Conservation (phyloP, 2,888 invertebrate genomes). For the Leptinotarsa peninsularis region DNA sequence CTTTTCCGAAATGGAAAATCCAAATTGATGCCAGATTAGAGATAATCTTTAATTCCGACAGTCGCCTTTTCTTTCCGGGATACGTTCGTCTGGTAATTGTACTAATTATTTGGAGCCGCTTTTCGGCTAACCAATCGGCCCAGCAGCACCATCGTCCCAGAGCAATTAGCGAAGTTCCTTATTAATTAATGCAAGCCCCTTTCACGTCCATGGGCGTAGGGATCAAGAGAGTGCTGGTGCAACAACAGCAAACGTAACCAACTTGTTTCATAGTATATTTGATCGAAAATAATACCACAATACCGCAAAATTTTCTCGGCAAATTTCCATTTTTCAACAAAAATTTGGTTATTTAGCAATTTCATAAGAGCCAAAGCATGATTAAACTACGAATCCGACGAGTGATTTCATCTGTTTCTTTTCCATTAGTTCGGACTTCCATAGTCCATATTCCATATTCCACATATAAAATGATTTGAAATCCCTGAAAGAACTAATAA, state of each 20-base stretch:
- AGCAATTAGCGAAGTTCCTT: constrained; percentile 67
- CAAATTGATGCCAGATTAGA: constrained; percentile 36
- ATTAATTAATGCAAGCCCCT: constrained; percentile 67
- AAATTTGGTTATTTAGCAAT: too few species aligned
- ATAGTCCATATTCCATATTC: too few species aligned
- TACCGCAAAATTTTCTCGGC: too few species aligned
- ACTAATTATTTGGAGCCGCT: constrained; percentile 58
- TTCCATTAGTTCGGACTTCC: too few species aligned
- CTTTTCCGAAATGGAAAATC: constrained; percentile 31
- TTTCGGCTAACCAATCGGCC: constrained; percentile 58
- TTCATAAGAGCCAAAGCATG: too few species aligned
- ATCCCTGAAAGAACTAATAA: too few species aligned
- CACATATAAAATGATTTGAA: too few species aligned
- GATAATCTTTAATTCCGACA: constrained; percentile 37
- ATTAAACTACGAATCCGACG: too few species aligned
- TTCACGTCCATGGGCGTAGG: constrained; percentile 45
- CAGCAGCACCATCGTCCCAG: constrained; percentile 61
- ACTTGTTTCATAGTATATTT: too few species aligned
- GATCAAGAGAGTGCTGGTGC: background rate
- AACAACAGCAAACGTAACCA: background rate
- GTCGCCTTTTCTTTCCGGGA: constrained; percentile 36
- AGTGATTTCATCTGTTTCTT: too few species aligned
- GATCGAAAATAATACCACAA: too few species aligned
- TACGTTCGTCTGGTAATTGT: constrained; percentile 51
- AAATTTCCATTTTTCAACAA: too few species aligned